phyloP scores from a whole-genome alignment of 1,140 invertebrate genomes.

The Temnothorax curvispinosus region DNA sequence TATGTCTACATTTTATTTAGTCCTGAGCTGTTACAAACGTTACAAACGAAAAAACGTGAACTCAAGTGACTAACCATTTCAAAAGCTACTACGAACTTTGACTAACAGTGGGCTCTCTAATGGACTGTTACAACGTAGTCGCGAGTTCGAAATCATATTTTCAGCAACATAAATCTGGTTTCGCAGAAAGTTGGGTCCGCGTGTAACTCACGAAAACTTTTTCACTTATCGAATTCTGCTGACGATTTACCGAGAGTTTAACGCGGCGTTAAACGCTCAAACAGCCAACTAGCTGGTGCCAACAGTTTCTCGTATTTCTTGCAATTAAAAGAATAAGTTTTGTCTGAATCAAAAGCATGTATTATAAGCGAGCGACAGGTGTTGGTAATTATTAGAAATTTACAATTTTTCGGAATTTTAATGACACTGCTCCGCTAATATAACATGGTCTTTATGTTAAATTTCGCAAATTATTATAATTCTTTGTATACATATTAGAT shows the following conservation, averaged over 20 bases:
- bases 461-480: background rate
- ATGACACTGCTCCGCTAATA: background rate
- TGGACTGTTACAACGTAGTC: conserved; percentile 52
- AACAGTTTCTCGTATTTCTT: conserved; percentile 35
- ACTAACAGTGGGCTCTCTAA: conserved; percentile 43
- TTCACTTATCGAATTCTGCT: conserved; percentile 61
- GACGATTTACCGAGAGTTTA: conserved; percentile 43
- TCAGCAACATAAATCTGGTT: conserved; percentile 57
- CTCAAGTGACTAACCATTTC: conserved; percentile 6
- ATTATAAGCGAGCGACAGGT: background rate
- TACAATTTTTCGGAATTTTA: background rate
- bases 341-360: background rate
- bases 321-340: conserved; percentile 43
- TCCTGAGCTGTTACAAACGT: background rate
- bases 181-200: conserved; percentile 37
- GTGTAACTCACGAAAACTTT: conserved; percentile 56
- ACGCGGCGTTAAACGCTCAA: conserved; percentile 34
- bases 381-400: background rate
- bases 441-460: background rate
- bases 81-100: conserved; percentile 33
- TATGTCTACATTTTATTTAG: background rate
- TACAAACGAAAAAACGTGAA: conserved; percentile 1
- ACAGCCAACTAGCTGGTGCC: conserved; percentile 6
- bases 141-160: conserved; percentile 54
- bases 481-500: background rate